These are phyloP conservation scores for Loris lydekkerianus DNA, from an alignment of 2,797 vertebrate genomes.

Conservation along the genomic window DNA sequence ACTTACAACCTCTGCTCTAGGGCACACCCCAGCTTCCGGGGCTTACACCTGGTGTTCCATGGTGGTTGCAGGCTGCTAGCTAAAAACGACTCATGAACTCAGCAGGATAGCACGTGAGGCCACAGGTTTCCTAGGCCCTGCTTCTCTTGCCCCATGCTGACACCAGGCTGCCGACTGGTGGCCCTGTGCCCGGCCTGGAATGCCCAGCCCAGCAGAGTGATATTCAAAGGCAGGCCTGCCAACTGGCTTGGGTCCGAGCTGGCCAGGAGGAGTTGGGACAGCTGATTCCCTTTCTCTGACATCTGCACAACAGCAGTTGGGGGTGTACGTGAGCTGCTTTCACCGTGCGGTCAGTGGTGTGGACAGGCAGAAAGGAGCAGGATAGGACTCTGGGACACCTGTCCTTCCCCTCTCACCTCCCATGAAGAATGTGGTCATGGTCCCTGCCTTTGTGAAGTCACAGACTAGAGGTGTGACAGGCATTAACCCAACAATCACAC, in stretches of 20 bases:
- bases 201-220: too few species aligned
- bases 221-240: background rate
- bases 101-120: rapidly evolving
- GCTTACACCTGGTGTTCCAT: background rate
- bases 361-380: background rate
- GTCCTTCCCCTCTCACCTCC: background rate
- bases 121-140: background rate
- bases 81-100: background rate
- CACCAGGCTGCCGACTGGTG: background rate
- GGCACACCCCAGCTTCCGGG: background rate
- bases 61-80: background rate
- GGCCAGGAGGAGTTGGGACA: background rate
- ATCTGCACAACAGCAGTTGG: background rate
- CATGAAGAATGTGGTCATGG: too few species aligned
- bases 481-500: too few species aligned
- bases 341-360: too few species aligned
- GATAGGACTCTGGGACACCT: background rate
- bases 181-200: background rate
- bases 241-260: background rate
- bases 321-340: too few species aligned
- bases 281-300: background rate
- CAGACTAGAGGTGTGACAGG: too few species aligned
- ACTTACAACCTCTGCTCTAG: background rate
- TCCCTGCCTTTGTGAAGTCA: too few species aligned
- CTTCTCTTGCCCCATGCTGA: background rate